Evolutionary conservation across 2,888 invertebrate genomes (phyloP).

Genomic region (Pinctada fucata): DNA sequence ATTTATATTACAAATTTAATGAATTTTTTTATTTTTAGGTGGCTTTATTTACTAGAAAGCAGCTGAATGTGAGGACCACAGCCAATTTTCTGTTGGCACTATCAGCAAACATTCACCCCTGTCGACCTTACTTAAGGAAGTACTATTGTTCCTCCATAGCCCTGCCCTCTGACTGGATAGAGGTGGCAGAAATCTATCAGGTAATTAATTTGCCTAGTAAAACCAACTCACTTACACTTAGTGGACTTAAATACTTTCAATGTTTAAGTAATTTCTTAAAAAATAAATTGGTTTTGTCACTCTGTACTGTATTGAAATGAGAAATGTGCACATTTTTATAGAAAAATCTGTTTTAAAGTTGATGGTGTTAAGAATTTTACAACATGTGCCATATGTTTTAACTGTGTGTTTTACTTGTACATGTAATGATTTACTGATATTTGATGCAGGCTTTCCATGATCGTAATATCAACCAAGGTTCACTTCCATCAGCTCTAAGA

Average conservation of each 20-base stretch:
- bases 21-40: constrained; percentile 64
- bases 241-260: not conserved
- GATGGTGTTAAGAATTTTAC: too few species aligned
- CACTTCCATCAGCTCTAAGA: constrained; percentile 76
- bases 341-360: too few species aligned
- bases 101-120: constrained; percentile 70
- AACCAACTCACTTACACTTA: not conserved
- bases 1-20: not conserved
- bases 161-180: constrained; percentile 79
- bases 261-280: not conserved
- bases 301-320: too few species aligned
- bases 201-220: constrained; percentile 51
- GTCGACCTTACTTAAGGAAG: constrained; percentile 75
- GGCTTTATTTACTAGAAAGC: constrained; percentile 77
- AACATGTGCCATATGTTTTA: too few species aligned
- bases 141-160: constrained; percentile 75
- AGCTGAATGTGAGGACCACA: constrained; percentile 77
- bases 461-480: constrained; percentile 65
- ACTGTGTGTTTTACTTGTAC: too few species aligned
- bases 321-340: too few species aligned
- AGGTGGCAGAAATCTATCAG: constrained; percentile 77
- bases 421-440: too few species aligned
- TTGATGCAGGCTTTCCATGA: constrained; percentile 70
- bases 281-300: too few species aligned
- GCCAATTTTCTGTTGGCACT: constrained; percentile 77